These are phyloP conservation scores for Andinoacara biseriatus DNA, from an alignment of 2,113 vertebrate species.

Conservation along the genomic window DNA sequence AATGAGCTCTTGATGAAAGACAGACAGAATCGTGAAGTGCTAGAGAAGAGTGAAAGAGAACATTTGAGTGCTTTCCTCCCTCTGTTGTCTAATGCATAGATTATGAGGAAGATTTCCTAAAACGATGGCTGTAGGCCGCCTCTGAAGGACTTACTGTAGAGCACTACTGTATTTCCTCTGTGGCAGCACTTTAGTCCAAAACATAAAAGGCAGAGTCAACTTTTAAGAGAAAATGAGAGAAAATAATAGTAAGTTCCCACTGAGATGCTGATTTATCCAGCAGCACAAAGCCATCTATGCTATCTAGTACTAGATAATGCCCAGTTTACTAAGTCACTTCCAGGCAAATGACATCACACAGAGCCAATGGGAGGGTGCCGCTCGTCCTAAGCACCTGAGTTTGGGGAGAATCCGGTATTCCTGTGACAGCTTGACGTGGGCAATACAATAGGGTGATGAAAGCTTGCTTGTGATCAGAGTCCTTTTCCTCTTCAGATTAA, in stretches of 20 bases:
- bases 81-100: not conserved
- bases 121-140: not conserved
- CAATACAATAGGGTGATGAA: conserved; percentile 73
- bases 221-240: conserved; percentile 29
- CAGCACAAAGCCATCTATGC: conserved; percentile 4
- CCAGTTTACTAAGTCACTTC: conserved; percentile 38
- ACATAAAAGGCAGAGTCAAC: conserved; percentile 37
- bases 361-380: conserved; percentile 5
- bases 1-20: conserved; percentile 7
- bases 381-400: conserved; percentile 40
- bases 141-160: conserved; percentile 38
- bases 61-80: conserved; percentile 3
- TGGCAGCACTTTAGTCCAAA: conserved; percentile 33
- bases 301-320: conserved; percentile 1
- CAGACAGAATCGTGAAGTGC: not conserved
- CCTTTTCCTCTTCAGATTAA: conserved; percentile 75
- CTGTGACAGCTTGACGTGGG: conserved; percentile 52
- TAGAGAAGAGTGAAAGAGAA: not conserved
- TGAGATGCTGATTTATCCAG: conserved; percentile 21
- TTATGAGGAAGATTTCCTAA: conserved; percentile 24
- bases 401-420: conserved; percentile 48
- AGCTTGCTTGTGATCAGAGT: conserved; percentile 69
- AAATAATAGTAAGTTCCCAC: conserved; percentile 21
- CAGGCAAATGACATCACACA: conserved; percentile 24
- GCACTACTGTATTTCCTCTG: conserved; percentile 18